Evolutionary conservation across 1,140 invertebrate genomes (phyloP), one percentile per base, ranked within the genome.

Genomic region (Delia radicum): DNA sequence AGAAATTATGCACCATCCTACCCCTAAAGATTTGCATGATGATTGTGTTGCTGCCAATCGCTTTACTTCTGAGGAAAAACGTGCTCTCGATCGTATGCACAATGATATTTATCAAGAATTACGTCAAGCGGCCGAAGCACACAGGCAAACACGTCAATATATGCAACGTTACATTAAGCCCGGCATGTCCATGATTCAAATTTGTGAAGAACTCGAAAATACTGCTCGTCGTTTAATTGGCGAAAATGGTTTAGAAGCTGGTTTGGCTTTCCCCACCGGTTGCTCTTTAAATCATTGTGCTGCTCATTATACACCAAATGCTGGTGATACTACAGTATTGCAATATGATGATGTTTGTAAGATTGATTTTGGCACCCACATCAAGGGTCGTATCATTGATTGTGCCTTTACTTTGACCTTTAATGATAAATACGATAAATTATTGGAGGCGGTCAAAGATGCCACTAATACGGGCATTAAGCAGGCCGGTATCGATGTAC

Each of bases 261-360:
- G 98, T 4, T 87, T 99, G 33, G 98, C 98, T 21, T 99, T 99
- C 87, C 98, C 98, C 10, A 99, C 98, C 55, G 98, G 98, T 0
- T 99, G 98, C 84, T 99, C 97, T 6, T 90, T 98, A 21, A 99
- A 99, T 88, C 94, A 99, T 86, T 99, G 97, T 86, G 98, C 98
- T 78, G 98, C 98, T 75, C 98, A 99, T 89, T 99, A 99, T 83
- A 99, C 98, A 18, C 98, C 98, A 62, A 99, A 99, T 88, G 96
- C 96, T 77, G 98, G 98, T 15, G 98, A 99, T 87, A 90, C 91
- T 3, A 99, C 98, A 0, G 96, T 99, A 24, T 89, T 99, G 15
- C 90, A 94, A 77, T 95, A 96, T 82, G 97, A 99, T 86, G 98
- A 99, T 89, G 98, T 99, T 3, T 98, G 97, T 74, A 99, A 99